Evolutionary conservation across 2,797 vertebrate genomes (phyloP).

Genomic region (Rhyacichthys aspro): DNA sequence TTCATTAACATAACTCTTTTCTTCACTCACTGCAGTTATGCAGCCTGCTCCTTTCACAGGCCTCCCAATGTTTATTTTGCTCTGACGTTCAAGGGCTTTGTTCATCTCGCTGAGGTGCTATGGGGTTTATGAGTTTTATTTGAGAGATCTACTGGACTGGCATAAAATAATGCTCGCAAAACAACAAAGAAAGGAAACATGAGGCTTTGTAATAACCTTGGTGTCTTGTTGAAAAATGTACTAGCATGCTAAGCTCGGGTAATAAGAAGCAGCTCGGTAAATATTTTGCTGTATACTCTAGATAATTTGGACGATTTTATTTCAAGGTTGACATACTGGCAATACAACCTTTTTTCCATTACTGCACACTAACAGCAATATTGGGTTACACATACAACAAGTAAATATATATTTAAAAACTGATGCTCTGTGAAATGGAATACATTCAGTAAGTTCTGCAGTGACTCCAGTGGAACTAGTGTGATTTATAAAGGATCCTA

Average conservation of each 20-base stretch:
- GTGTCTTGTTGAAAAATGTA: slow-evolving; percentile 32
- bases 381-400: slow-evolving; percentile 43
- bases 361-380: slow-evolving; percentile 44
- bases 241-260: slow-evolving; percentile 37
- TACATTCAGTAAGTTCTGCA: slow-evolving; percentile 61
- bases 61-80: slow-evolving; percentile 54
- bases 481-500: slow-evolving; percentile 10
- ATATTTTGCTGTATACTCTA: slow-evolving; percentile 32
- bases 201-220: slow-evolving; percentile 24
- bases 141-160: slow-evolving; percentile 49
- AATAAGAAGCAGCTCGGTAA: slow-evolving; percentile 46
- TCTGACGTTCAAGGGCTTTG: slow-evolving; percentile 61
- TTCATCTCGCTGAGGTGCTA: slow-evolving; percentile 39
- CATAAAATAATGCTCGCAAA: slow-evolving; percentile 29
- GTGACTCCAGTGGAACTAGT: slow-evolving; percentile 30
- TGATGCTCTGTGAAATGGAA: slow-evolving; percentile 56
- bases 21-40: slow-evolving; percentile 47
- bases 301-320: too few species aligned
- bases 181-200: slow-evolving; percentile 7
- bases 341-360: slow-evolving; percentile 25
- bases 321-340: slow-evolving; percentile 16
- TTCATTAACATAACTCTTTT: slow-evolving; percentile 71
- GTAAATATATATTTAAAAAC: slow-evolving; percentile 42
- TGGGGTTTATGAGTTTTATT: slow-evolving; percentile 30
- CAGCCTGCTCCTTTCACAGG: slow-evolving; percentile 52